These are phyloP conservation scores for Anguilla marmorata DNA, from an alignment of 2,797 vertebrate species.

Conservation along the genomic window DNA sequence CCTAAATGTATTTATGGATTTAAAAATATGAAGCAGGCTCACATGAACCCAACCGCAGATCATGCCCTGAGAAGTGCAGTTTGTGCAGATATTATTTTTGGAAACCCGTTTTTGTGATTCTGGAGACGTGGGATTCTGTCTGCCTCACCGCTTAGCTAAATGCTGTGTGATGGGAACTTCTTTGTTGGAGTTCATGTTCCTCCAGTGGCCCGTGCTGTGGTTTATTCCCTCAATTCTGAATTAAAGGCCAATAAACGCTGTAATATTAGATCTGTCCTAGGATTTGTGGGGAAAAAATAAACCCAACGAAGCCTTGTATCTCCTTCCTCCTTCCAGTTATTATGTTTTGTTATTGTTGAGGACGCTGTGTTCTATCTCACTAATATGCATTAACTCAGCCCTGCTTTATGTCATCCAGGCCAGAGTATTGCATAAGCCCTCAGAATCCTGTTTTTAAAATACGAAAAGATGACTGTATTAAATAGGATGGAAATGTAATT, in stretches of 20 bases:
- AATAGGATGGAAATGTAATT: conserved; percentile 22
- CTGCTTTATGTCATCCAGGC: not conserved
- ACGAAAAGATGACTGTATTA: not conserved
- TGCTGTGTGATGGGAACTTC: conserved; percentile 20
- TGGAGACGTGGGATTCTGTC: conserved; percentile 22
- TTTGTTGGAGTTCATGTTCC: not conserved
- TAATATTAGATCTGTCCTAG: conserved; percentile 16
- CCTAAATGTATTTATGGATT: not conserved
- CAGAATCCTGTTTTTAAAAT: conserved; percentile 16
- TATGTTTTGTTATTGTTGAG: conserved; percentile 6
- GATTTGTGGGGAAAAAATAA: not conserved
- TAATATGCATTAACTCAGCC: not conserved
- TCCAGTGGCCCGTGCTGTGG: not conserved
- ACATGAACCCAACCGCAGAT: not conserved
- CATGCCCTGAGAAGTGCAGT: conserved; percentile 13
- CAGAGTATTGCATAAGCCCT: not conserved
- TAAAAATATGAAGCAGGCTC: not conserved
- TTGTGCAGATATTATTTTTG: conserved; percentile 35
- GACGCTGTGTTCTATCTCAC: not conserved
- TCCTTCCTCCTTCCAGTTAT: not conserved
- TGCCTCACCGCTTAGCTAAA: conserved; percentile 22
- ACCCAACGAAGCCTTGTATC: not conserved
- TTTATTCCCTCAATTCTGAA: conserved; percentile 13
- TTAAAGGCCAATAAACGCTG: conserved; percentile 27
- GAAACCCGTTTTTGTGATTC: conserved; percentile 25